A percentile compares a stretch with the other conserved stretches of the same genome.
These are phyloP conservation scores for Cosmorhoe ocellata DNA, from an alignment of 2,888 invertebrate genomes.

Conservation along the genomic window DNA sequence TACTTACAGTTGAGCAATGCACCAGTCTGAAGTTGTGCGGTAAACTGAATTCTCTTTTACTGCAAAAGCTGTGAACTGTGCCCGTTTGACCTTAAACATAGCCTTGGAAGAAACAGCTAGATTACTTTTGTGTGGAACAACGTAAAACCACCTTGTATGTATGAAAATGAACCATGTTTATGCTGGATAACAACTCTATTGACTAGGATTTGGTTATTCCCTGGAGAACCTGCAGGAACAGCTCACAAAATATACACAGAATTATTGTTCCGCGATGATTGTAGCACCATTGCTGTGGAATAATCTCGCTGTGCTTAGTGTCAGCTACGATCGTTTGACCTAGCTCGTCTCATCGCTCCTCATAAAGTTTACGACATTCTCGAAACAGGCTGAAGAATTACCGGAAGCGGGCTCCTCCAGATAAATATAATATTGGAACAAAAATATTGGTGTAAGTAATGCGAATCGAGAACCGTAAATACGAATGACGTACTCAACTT, in stretches of 20 bases:
- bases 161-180: no score
- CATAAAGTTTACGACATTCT: slow-evolving; percentile 59
- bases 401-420: slow-evolving; percentile 38
- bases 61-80: slow-evolving; percentile 20
- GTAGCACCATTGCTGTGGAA: not conserved
- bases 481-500: slow-evolving; percentile 45
- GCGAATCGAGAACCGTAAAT: slow-evolving; percentile 48
- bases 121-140: not conserved
- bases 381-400: slow-evolving; percentile 48
- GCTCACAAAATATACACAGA: no score
- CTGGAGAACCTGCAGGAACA: no score
- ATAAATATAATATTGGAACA: slow-evolving; percentile 52
- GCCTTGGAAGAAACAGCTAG: slow-evolving; percentile 1
- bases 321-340: slow-evolving; percentile 44
- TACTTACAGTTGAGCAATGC: not conserved
- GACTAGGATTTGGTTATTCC: no score
- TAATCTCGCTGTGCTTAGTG: not conserved
- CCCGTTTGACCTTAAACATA: slow-evolving; percentile 9
- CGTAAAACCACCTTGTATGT: no score
- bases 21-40: slow-evolving; percentile 7
- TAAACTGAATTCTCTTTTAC: slow-evolving; percentile 49
- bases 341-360: slow-evolving; percentile 43
- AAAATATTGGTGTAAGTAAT: slow-evolving; percentile 50
- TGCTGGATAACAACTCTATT: no score
- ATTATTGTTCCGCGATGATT: no score